Evolutionary conservation across 2,113 vertebrate genomes (phyloP).

Genomic region (Rhabdomys dilectus): DNA sequence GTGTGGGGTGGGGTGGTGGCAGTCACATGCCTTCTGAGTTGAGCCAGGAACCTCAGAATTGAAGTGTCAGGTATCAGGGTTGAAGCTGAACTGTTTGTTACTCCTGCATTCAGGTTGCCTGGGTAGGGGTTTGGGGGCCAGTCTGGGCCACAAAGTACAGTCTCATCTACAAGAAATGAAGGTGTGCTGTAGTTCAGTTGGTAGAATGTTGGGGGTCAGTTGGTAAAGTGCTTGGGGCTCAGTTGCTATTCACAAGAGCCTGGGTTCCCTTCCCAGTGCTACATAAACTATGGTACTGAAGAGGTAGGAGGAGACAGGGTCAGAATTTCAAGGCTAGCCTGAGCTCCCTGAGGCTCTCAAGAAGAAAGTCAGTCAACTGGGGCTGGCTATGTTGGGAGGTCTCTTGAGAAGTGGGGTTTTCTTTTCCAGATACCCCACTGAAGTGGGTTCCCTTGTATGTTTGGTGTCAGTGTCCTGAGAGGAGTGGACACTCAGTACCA

Average conservation of each 20-base stretch:
- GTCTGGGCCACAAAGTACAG: not conserved
- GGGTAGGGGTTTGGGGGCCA: not conserved
- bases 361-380: not conserved
- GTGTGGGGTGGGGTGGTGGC: not conserved
- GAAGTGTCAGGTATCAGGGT: not conserved
- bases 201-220: not conserved
- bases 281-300: not conserved
- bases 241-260: not conserved
- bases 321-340: not conserved
- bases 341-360: not conserved
- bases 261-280: not conserved
- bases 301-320: not conserved
- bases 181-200: not conserved
- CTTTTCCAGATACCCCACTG: not conserved
- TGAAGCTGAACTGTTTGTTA: not conserved
- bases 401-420: not conserved
- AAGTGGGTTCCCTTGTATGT: not conserved
- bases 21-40: not conserved
- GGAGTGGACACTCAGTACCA: not conserved
- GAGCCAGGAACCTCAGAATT: not conserved
- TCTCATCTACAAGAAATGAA: too few relatives aligned
- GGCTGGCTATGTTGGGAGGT: not conserved
- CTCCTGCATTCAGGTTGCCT: not conserved
- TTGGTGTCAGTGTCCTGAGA: not conserved
- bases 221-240: not conserved